Conservation (phyloP, 2,113 vertebrate genomes). For the Meriones unguiculatus region DNA sequence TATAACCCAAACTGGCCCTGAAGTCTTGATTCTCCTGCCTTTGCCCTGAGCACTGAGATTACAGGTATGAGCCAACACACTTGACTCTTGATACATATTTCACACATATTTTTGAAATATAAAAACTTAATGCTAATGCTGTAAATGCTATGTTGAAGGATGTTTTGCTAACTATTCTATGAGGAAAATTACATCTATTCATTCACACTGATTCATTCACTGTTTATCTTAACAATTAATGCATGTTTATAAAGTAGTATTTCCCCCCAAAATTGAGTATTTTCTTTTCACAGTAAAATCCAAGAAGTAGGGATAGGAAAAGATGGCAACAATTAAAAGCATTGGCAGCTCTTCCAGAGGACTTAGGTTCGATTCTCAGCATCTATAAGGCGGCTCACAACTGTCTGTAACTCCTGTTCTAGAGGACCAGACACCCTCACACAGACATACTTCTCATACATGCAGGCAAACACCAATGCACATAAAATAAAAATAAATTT, state of each 20-base stretch:
- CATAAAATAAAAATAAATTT: background rate
- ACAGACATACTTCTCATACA: background rate
- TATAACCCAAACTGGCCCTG: background rate
- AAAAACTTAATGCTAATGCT: constrained; percentile 25
- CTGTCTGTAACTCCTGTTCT: background rate
- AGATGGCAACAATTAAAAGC: background rate
- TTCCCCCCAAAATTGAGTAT: constrained; percentile 40
- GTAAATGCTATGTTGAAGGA: constrained; percentile 29
- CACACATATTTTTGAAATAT: background rate
- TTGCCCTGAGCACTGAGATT: background rate
- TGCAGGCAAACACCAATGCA: background rate
- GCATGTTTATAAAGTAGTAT: constrained; percentile 5
- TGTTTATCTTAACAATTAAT: constrained; percentile 45
- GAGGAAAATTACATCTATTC: constrained; percentile 34
- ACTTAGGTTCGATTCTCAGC: background rate
- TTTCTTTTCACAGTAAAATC: constrained; percentile 44
- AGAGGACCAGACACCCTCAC: background rate
- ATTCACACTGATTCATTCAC: constrained; percentile 35
- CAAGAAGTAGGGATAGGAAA: background rate
- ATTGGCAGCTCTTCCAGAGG: background rate
- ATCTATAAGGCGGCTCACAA: background rate
- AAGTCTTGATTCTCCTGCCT: background rate
- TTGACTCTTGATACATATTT: background rate
- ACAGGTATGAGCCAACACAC: background rate
- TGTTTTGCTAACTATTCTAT: constrained; percentile 10